Percentiles rank a stretch among this genome's conserved stretches.
Evolutionary conservation across 2,113 vertebrate genomes (phyloP).

Genomic region (Rhinolophus ferrumequinum): DNA sequence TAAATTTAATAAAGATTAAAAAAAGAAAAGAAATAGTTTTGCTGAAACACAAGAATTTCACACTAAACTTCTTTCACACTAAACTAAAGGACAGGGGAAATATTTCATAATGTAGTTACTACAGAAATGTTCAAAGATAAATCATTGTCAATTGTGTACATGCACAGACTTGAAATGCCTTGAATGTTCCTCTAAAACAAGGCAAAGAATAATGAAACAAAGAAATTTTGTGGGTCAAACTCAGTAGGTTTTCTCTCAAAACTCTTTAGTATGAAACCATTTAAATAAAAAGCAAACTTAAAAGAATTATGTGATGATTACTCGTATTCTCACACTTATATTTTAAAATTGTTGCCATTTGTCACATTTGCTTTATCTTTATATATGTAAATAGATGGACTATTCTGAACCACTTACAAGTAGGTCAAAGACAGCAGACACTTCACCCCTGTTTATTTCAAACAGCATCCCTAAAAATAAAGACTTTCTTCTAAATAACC

Average conservation of each 20-base stretch:
- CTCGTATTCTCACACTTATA: neutral
- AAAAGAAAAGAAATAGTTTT: neutral
- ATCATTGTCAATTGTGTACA: neutral
- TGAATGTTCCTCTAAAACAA: slow-evolving; percentile 14
- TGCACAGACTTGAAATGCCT: slow-evolving; percentile 17
- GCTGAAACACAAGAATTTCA: neutral
- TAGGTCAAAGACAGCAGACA: slow-evolving; percentile 17
- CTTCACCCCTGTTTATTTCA: slow-evolving; percentile 7
- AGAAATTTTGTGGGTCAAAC: neutral
- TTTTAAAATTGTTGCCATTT: neutral
- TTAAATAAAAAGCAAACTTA: neutral
- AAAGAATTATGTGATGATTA: neutral
- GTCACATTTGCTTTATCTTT: neutral
- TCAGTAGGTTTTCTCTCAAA: neutral
- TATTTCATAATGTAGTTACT: slow-evolving; percentile 1
- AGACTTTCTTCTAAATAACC: neutral
- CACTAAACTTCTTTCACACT: neutral
- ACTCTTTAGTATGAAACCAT: neutral
- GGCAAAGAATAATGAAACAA: slow-evolving; percentile 10
- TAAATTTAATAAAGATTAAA: too few species aligned
- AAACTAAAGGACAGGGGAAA: slow-evolving; percentile 16
- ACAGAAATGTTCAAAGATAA: neutral
- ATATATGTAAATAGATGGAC: neutral
- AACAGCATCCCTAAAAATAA: slow-evolving; percentile 37
- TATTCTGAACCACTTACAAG: neutral